These are phyloP conservation scores for Ploceus nigricollis DNA, from an alignment of 2,113 vertebrate species.

Conservation along the genomic window DNA sequence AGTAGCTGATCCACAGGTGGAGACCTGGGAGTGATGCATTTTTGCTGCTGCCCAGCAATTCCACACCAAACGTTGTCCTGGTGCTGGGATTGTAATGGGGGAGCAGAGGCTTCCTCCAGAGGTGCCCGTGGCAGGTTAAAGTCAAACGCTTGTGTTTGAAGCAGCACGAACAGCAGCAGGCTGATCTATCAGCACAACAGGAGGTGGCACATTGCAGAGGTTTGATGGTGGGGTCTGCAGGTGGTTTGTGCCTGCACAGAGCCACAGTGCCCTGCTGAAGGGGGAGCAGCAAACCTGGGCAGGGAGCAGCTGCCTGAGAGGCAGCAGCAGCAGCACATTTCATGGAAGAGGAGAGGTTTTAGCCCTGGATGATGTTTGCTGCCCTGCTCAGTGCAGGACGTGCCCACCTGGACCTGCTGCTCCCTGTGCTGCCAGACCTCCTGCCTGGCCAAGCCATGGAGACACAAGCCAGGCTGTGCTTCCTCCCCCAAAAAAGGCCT, in stretches of 20 bases:
- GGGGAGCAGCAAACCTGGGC: background rate
- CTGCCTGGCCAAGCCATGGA: background rate
- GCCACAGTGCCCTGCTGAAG: background rate
- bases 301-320: accelerated
- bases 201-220: accelerated
- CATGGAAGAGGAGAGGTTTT: accelerated
- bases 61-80: background rate
- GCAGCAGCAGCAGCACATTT: background rate
- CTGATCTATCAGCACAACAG: background rate
- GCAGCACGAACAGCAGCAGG: background rate
- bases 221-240: accelerated
- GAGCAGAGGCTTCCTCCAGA: background rate
- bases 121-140: background rate
- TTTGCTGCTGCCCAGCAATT: background rate
- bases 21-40: background rate
- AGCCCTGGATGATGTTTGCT: background rate
- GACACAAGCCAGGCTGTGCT: background rate
- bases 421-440: background rate
- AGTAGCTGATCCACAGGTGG: background rate
- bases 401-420: background rate
- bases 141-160: background rate
- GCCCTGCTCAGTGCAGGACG: background rate
- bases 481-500: background rate
- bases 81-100: background rate
- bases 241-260: background rate